Evolutionary conservation across 2,797 vertebrate species (phyloP), one percentile per base, ranked within the genome.

Genomic region (Falco rusticolus): DNA sequence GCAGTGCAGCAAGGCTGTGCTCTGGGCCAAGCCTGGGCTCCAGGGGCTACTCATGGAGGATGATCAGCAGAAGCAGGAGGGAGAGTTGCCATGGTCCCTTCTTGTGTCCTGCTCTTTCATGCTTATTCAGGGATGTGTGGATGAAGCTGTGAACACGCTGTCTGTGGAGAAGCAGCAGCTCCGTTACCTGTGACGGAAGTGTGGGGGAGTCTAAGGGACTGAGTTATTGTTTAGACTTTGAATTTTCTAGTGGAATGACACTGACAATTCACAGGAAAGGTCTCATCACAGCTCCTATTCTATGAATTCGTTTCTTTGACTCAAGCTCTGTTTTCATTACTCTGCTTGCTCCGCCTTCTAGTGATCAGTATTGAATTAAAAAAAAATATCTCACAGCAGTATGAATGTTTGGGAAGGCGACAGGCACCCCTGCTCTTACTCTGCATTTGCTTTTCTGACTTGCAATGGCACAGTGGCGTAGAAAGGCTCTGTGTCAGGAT

Each of bases 41-140:
- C 61, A 7, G 50, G 8, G 16, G 39, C 68, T n/a, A 0, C 69
- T 68, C 5, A 0, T 3, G 77, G 60, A 64, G 29, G 57, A 28
- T 89, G 19, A 2, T 8, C 8, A n/a, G 84, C 53, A 76, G 83
- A 15, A 60, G 51, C 1, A 7, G 53, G 34, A 18, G 1, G 43
- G 26, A 61, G 61, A 56, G 45, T 19, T 63, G 41, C 57, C 25
- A 0, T 2, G 5, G 17, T 33, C 74, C 77, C 29, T 50, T 51
- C 33, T 39, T 16, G 59, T 22, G 63, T 60, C 54, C 63, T 81
- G 34, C 85, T 59, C 25, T 60, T 60, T 33, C 10, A 0, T 11
- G 39, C 53, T 64, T 68, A 15, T 25, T 39, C 74, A 39, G 33
- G 75, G 48, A 16, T 9, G 2, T 1, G 45, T 2, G n/a, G 45